These are phyloP conservation scores for Megalopta genalis DNA, from an alignment of 1,140 invertebrate species.

Conservation along the genomic window DNA sequence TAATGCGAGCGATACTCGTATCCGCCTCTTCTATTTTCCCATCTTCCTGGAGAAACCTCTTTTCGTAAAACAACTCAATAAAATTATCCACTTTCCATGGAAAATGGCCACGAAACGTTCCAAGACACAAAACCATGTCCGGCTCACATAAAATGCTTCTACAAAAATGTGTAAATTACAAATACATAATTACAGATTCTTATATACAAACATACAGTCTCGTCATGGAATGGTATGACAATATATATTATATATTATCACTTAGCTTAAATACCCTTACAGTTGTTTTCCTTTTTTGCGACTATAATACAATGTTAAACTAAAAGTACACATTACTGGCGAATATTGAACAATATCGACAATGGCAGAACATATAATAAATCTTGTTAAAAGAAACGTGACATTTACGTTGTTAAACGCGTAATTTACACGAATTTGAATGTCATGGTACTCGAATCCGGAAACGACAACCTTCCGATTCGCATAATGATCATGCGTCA, in stretches of 20 bases:
- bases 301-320: constrained; percentile 59
- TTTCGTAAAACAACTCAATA: constrained; percentile 21
- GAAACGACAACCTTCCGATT: neutral
- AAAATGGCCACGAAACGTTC: constrained; percentile 49
- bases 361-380: constrained; percentile 4
- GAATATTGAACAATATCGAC: constrained; percentile 32
- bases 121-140: constrained; percentile 59
- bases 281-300: constrained; percentile 40
- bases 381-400: neutral
- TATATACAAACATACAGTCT: constrained; percentile 76
- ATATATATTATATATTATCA: constrained; percentile 55
- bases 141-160: constrained; percentile 60
- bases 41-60: neutral
- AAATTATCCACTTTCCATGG: constrained; percentile 33
- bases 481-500: neutral
- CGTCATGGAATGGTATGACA: constrained; percentile 76
- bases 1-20: constrained; percentile 16
- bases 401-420: neutral
- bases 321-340: constrained; percentile 42
- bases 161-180: constrained; percentile 63
- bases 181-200: constrained; percentile 69
- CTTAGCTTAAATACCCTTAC: constrained; percentile 55
- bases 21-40: neutral
- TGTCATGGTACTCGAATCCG: neutral
- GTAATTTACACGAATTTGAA: neutral